Evolutionary conservation across 2,888 invertebrate species (phyloP), one percentile per base, ranked within the genome.

Genomic region (Ceramica pisi): DNA sequence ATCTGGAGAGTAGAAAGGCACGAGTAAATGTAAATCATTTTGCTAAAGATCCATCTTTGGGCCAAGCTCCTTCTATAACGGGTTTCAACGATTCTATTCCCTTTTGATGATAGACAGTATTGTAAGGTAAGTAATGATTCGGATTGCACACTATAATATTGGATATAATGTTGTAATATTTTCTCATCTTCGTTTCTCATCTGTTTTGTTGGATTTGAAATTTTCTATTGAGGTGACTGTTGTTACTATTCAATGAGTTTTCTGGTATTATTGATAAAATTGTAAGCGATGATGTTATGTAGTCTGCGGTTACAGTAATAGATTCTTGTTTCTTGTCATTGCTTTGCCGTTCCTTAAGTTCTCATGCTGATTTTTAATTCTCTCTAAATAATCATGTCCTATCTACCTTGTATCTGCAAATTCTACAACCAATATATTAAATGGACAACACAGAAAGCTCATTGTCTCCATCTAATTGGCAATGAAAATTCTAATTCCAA

Each of bases 71-170:
- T 73, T 78, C 87, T 85, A 90, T 91, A 92, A 91, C 92, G 92
- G 92, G 90, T 89, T 88, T 89, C 89, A 86, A 89, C 89, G 86
- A 88, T 88, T 91, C 90, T 86, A 91, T 91, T 90, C 90, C 87
- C 88, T 91, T 90, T 90, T 87, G 89, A 90, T 91, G 92, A 92
- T 92, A 92, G 92, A 90, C 89, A 87, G 89, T 81, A 92, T 93
- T 93, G 92, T 93, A 81, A 87, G 83, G 87, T 91, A 89, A 90
- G 89, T 92, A 91, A 91, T 90, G 88, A 88, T 87, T 84, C 72
- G 75, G 80, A 82, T 80, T 81, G 83, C 84, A 79, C 82, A 85
- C 86, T 84, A 85, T 86, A 85, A 84, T 81, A 84, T 84, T 76
- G 73, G 67, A 78, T 86, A 85, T 80, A n/a, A n/a, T 80, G 83